Evolutionary conservation across 2,797 vertebrate genomes (phyloP).

Genomic region (Lemur catta): DNA sequence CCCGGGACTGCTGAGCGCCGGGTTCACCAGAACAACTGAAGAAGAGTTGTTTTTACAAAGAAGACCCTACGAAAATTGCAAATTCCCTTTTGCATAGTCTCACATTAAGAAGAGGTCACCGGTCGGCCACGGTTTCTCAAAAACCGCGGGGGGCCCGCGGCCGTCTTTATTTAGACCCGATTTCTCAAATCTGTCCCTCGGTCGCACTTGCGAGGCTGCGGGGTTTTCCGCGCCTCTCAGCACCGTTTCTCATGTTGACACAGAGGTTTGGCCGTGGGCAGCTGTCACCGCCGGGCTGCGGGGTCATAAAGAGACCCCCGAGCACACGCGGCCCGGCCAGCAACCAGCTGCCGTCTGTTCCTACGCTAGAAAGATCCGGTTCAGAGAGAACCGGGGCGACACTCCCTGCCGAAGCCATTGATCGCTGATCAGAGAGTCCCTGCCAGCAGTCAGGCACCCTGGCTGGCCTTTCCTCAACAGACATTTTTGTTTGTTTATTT

Average conservation of each 20-base stretch:
- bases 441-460: background rate
- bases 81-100: background rate
- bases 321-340: background rate
- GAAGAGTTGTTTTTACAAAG: background rate
- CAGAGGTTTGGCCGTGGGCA: constrained; percentile 41
- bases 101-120: background rate
- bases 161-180: constrained; percentile 42
- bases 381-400: background rate
- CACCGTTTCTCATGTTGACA: constrained; percentile 36
- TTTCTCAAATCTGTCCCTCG: constrained; percentile 68
- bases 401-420: background rate
- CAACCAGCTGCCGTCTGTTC: background rate
- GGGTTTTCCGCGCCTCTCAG: constrained; percentile 63
- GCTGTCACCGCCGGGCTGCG: background rate
- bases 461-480: background rate
- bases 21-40: background rate
- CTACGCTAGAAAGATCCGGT: background rate
- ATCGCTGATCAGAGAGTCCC: background rate
- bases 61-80: background rate
- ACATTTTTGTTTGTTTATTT: background rate
- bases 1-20: background rate
- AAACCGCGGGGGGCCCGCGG: background rate
- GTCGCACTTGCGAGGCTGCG: constrained; percentile 1
- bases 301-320: background rate
- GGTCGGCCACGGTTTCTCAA: constrained; percentile 30